Evolutionary conservation across 2,888 invertebrate genomes (phyloP), one percentile per base, ranked within the genome.

Genomic region (Ectropis crepuscularia): DNA sequence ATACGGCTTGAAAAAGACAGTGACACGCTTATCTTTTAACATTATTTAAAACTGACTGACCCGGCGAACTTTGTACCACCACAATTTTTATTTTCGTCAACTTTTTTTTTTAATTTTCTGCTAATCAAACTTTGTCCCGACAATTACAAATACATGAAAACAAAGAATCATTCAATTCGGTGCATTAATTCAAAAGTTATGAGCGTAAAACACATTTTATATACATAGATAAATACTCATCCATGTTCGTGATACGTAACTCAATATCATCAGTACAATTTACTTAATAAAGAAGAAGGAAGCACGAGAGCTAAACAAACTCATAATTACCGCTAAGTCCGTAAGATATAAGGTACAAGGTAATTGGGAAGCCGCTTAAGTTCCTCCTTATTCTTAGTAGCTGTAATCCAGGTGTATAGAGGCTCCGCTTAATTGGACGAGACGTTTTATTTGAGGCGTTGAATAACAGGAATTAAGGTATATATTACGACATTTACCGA

Each of bases 281-380:
- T 28, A 16, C 39, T 55, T 47, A 41, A 55, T 55, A 39, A 48
- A 47, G 47, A 46, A 39, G 38, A 39, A 7, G 16, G 12, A 12
- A 47, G 45, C 5, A 37, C 12, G 16, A 38, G 46, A 54, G 39
- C 55, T 39, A 48, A 47, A 39, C 55, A 55, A 55, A 55, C 55
- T 55, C 55, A 55, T 55, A 55, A 55, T 55, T 55, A 55, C 55
- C 16, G n/a, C 55, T 55, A 55, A 55, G 55, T 39, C 55, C 54
- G 39, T 46, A 16, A 54, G 55, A 55, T 55, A 55, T 55, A 55
- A 55, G 55, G 55, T 41, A 55, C 55, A 55, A 48, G 41, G 47
- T 55, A 55, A 55, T 55, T 47, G 47, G 47, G 55, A 55, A 55
- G 55, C 55, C 55, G 47, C 55, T 55, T 55, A 47, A 39, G 12